phyloP scores from a whole-genome alignment of 2,113 vertebrate species.

The Heterotilapia buettikoferi region DNA sequence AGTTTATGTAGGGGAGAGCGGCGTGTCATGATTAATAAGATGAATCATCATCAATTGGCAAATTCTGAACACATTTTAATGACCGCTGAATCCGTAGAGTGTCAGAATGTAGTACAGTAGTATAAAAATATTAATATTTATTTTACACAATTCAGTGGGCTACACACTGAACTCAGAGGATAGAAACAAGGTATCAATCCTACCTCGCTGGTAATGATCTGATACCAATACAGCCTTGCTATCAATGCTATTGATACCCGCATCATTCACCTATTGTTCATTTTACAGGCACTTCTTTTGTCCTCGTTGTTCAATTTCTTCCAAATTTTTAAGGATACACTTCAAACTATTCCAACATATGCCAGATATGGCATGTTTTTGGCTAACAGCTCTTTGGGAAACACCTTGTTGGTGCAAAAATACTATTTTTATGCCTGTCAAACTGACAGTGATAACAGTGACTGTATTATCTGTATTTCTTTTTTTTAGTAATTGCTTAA shows the following conservation, averaged over 20 bases:
- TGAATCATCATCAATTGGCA: neutral
- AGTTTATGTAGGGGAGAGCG: rapidly evolving
- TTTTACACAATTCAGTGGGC: neutral
- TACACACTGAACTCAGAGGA: neutral
- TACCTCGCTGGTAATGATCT: neutral
- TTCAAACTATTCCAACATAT: neutral
- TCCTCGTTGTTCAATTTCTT: rapidly evolving
- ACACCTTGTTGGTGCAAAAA: neutral
- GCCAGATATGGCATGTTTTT: neutral
- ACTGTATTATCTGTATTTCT: rapidly evolving
- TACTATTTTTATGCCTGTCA: rapidly evolving
- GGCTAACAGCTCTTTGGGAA: neutral
- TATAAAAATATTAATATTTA: neutral
- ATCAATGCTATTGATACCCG: neutral
- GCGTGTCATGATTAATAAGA: neutral
- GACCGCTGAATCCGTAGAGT: neutral
- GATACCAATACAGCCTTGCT: rapidly evolving
- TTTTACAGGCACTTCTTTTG: neutral
- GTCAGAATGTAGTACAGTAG: neutral
- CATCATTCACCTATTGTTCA: neutral
- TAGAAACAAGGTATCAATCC: rapidly evolving
- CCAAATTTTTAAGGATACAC: neutral
- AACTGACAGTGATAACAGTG: neutral
- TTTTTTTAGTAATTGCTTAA: neutral
- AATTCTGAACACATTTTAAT: neutral